Percentiles rank a stretch among this genome's conserved stretches.
phyloP scores from a whole-genome alignment of 2,797 vertebrate genomes.

The Miichthys miiuy region DNA sequence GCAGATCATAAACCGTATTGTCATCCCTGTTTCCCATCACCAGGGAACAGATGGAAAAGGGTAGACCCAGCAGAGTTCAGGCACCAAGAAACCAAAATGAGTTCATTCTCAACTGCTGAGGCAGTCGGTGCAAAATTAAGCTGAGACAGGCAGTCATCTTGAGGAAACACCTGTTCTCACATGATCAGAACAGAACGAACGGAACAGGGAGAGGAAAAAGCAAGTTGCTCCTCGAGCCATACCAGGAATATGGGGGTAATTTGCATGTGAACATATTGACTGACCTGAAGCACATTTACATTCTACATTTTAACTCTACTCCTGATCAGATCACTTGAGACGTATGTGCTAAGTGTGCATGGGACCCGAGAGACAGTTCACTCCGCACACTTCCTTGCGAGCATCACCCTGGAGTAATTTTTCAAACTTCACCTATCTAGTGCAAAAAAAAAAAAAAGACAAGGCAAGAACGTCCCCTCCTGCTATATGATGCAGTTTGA shows the following conservation, averaged over 20 bases:
- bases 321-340: background rate
- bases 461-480: background rate
- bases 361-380: background rate
- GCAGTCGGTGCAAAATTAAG: too few species aligned
- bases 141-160: background rate
- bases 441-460: background rate
- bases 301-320: background rate
- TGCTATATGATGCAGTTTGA: background rate
- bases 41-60: background rate
- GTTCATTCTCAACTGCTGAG: background rate
- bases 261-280: background rate
- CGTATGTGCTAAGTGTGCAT: background rate
- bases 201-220: too few species aligned
- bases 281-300: too few species aligned
- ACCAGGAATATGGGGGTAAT: background rate
- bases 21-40: background rate
- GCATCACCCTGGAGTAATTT: slow-evolving; percentile 27
- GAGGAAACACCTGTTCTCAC: background rate
- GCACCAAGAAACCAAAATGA: background rate
- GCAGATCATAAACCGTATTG: background rate
- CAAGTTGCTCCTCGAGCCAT: too few species aligned
- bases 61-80: background rate
- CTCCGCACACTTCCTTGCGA: slow-evolving; percentile 9
- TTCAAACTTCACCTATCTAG: slow-evolving; percentile 26
- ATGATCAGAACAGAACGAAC: too few species aligned